phyloP scores from a whole-genome alignment of 2,113 vertebrate genomes.

The Cettia cetti region DNA sequence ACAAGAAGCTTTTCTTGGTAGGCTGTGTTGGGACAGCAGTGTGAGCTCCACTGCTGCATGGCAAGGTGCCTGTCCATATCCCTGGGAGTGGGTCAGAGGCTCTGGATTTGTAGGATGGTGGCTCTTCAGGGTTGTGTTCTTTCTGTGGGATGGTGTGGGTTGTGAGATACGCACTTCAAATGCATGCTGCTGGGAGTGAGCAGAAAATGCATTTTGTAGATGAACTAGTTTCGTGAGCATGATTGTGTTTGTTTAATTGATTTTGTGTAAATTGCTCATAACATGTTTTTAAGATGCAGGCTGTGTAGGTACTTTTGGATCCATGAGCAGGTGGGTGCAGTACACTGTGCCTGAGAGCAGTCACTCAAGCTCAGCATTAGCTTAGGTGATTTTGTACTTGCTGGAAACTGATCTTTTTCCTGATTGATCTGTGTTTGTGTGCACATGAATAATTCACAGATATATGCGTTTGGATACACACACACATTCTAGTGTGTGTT shows the following conservation, averaged over 20 bases:
- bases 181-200: background rate
- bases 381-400: background rate
- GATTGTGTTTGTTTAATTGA: background rate
- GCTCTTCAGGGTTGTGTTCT: background rate
- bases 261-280: background rate
- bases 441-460: background rate
- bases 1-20: background rate
- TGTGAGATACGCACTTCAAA: background rate
- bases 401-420: background rate
- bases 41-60: accelerated
- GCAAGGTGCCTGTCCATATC: background rate
- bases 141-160: accelerated
- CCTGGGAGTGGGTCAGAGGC: background rate
- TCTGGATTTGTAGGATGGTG: accelerated
- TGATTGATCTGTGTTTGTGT: slow-evolving; percentile 7
- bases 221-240: background rate
- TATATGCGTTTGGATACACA: background rate
- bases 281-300: background rate
- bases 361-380: background rate
- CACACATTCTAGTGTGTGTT: background rate
- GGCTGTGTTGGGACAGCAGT: background rate
- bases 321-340: accelerated
- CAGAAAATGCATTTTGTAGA: background rate
- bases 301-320: background rate
- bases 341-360: background rate